Percentiles rank a stretch among this genome's conserved stretches.
These are phyloP conservation scores for Solen grandis DNA, from an alignment of 1,140 invertebrate species.

Conservation along the genomic window DNA sequence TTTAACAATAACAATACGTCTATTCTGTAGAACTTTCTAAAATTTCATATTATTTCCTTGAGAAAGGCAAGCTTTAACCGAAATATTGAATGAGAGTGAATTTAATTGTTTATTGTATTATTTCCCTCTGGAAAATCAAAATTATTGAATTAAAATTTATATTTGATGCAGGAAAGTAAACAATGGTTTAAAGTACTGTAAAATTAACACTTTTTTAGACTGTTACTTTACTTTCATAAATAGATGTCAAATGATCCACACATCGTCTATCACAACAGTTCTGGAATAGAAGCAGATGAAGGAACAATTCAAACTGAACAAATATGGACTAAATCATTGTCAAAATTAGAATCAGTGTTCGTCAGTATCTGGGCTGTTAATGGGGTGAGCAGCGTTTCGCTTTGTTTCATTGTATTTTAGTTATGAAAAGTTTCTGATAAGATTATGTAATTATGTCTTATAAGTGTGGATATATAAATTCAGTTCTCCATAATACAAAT, in stretches of 20 bases:
- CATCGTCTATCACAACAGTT: constrained; percentile 10
- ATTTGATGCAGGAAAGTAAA: not conserved
- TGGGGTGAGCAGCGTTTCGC: constrained; percentile 33
- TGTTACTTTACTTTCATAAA: not conserved
- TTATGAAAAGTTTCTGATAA: too few species aligned
- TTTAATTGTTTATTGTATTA: too few species aligned
- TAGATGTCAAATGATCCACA: not conserved
- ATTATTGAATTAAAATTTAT: not conserved
- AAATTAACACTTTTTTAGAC: not conserved
- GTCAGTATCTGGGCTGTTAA: constrained; percentile 53
- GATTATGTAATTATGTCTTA: too few species aligned
- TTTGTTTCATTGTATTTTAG: too few species aligned
- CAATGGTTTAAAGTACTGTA: not conserved
- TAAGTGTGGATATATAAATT: too few species aligned
- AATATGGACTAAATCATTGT: constrained; percentile 36
- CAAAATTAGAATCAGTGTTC: constrained; percentile 10
- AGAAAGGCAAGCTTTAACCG: too few species aligned
- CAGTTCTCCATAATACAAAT: too few species aligned
- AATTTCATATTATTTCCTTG: too few species aligned
- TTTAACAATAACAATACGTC: too few species aligned
- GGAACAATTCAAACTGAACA: constrained; percentile 49
- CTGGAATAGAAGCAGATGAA: constrained; percentile 47
- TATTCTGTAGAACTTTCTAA: too few species aligned
- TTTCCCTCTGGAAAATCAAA: not conserved
- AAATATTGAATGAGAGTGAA: too few species aligned